These are phyloP conservation scores for Lepidurus packardi DNA, from an alignment of 1,140 invertebrate species.

Conservation along the genomic window DNA sequence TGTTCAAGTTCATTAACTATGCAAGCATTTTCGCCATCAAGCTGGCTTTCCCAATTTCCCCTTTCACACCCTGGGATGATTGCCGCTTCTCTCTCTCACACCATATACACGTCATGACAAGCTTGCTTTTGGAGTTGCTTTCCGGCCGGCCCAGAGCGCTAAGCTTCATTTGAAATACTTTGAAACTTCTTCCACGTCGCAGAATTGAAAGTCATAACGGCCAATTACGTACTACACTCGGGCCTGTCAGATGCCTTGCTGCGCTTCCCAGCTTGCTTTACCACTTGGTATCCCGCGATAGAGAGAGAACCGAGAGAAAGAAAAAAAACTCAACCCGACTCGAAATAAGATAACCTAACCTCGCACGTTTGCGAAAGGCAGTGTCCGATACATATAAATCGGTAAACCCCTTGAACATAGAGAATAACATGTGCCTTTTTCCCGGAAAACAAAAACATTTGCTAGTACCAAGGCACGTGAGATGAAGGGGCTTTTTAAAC, in stretches of 20 bases:
- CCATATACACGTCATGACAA: neutral
- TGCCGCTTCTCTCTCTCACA: neutral
- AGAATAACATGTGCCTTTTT: too few species aligned
- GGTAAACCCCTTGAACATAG: too few species aligned
- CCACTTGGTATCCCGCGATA: neutral
- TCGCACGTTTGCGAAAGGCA: too few species aligned
- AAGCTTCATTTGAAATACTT: too few species aligned
- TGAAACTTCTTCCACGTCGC: neutral
- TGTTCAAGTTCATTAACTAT: conserved; percentile 15
- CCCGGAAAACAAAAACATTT: too few species aligned
- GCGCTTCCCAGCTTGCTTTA: conserved; percentile 10
- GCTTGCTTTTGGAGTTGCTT: neutral
- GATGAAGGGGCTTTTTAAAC: too few species aligned
- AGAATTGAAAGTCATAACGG: conserved; percentile 19
- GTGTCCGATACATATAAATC: too few species aligned
- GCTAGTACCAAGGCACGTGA: too few species aligned
- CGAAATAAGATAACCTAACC: too few species aligned
- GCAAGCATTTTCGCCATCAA: neutral
- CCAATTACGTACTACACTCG: conserved; percentile 15
- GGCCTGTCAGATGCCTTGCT: conserved; percentile 1
- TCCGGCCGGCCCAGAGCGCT: neutral
- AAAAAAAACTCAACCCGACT: neutral
- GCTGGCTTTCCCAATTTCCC: neutral
- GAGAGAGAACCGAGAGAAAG: neutral
- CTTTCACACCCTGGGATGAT: conserved; percentile 21